phyloP scores from a whole-genome alignment of 1,140 invertebrate species.

The Bilobella aurantiaca region DNA sequence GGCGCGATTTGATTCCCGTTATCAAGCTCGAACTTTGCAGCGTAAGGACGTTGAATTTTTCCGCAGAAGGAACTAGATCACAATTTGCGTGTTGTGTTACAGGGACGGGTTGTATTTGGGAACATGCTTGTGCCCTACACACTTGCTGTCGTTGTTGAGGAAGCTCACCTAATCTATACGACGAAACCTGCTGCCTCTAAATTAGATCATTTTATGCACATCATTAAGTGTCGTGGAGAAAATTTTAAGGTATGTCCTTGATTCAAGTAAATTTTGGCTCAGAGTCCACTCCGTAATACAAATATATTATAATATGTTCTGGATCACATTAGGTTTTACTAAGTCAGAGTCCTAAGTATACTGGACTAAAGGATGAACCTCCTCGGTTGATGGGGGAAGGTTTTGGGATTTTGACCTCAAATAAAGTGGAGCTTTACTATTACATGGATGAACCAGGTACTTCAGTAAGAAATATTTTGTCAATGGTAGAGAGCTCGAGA shows the following conservation, averaged over 20 bases:
- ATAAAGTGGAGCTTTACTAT: conserved; percentile 87
- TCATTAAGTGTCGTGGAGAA: conserved; percentile 85
- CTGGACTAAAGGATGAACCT: conserved; percentile 84
- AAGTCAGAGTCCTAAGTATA: conserved; percentile 86
- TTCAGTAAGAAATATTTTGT: too few species aligned
- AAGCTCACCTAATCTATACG: conserved; percentile 87
- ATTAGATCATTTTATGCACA: conserved; percentile 92
- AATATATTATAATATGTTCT: too few species aligned
- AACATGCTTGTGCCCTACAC: conserved; percentile 89
- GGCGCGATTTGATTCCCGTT: conserved; percentile 92
- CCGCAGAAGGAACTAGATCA: background rate
- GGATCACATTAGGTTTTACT: conserved; percentile 78
- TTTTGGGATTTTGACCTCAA: conserved; percentile 91
- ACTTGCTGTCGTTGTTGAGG: conserved; percentile 82
- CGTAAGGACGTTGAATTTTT: conserved; percentile 45
- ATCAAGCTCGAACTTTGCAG: conserved; percentile 88
- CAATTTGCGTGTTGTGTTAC: conserved; percentile 22
- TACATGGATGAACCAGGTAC: conserved; percentile 89
- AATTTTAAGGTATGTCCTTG: conserved; percentile 82
- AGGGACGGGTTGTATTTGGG: conserved; percentile 90
- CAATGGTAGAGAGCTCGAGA: conserved; percentile 7
- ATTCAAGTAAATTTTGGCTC: too few species aligned
- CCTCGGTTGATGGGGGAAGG: conserved; percentile 96
- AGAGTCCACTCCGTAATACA: too few species aligned
- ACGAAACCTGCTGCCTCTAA: conserved; percentile 86